Conservation (phyloP, 2,113 vertebrate genomes). For the Macquaria ambigua region DNA sequence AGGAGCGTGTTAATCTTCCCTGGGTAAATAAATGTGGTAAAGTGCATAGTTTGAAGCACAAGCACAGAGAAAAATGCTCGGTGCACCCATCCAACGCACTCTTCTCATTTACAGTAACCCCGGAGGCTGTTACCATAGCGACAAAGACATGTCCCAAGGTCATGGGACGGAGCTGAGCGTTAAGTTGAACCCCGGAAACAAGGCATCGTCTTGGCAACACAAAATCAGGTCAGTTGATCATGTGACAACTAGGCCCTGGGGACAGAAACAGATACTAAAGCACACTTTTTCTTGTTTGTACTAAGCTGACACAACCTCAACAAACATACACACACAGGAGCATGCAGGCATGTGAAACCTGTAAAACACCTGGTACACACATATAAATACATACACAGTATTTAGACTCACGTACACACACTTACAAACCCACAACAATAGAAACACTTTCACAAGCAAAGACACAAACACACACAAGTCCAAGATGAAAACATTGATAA, state of each 20-base stretch:
- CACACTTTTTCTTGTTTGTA: constrained; percentile 40
- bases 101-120: constrained; percentile 52
- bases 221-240: constrained; percentile 66
- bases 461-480: neutral
- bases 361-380: neutral
- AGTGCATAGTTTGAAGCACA: constrained; percentile 32
- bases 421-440: constrained; percentile 1
- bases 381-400: neutral
- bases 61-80: constrained; percentile 21
- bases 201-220: constrained; percentile 46
- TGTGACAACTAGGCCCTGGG: constrained; percentile 41
- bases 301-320: constrained; percentile 34
- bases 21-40: constrained; percentile 14
- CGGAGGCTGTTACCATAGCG: constrained; percentile 53
- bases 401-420: neutral
- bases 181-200: constrained; percentile 50
- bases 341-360: neutral
- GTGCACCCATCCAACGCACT: constrained; percentile 4
- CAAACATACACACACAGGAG: constrained; percentile 1
- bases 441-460: neutral
- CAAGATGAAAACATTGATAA: constrained; percentile 2
- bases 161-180: constrained; percentile 27
- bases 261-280: constrained; percentile 54
- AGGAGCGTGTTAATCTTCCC: constrained; percentile 1
- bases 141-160: constrained; percentile 62